Base-by-base conservation (phyloP, 1,140 invertebrate species). In the Aphaenogaster floridana region DNA sequence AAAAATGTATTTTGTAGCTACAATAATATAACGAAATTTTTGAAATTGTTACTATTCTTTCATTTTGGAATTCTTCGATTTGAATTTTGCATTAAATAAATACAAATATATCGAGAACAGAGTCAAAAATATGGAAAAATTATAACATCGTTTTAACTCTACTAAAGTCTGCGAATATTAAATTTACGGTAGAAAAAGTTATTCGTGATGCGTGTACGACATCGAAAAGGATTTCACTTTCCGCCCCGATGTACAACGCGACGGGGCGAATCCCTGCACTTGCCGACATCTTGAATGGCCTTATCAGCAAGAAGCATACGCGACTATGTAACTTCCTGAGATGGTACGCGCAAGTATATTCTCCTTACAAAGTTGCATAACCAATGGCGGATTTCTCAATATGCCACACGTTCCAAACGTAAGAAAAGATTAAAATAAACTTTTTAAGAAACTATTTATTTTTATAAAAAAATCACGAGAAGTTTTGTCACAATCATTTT, bases 301-400 rank as follows among this genome's bases (percentile, higher is more conserved):
- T 94, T 94, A 94, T 94, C 94, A 93, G 92, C 72, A 76, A 39
- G 57, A 63, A 88, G 90, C 90, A 92, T 90, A 90, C 93, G 86
- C 83, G 87, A 84, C 91, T 86, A 81, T 87, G 66, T 86, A 81
- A 89, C 83, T 89, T 89, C 76, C 71, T 86, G 61, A 90, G 88
- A 87, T n/a, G 77, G 57, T 87, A 81, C 63, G 74, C 57, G 84
- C 85, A 81, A 89, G 81, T 86, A 86, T 90, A 90, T 90, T 89
- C 76, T 69, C 68, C 42, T 74, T 28, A 66, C n/a, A 34, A 71
- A 61, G 54, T 66, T 81, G 63, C 88, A 61, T 50, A 54, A 63
- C 68, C 39, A 72, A 61, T 76, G 17, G 80, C 42, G 34, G 28
- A 84, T 84, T 76, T 61, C 54, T 74, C 17, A 61, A 83, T 74